A percentile compares a stretch with the other conserved stretches of the same genome.
phyloP scores from a whole-genome alignment of 2,888 invertebrate species.

The Agrotis clavis region DNA sequence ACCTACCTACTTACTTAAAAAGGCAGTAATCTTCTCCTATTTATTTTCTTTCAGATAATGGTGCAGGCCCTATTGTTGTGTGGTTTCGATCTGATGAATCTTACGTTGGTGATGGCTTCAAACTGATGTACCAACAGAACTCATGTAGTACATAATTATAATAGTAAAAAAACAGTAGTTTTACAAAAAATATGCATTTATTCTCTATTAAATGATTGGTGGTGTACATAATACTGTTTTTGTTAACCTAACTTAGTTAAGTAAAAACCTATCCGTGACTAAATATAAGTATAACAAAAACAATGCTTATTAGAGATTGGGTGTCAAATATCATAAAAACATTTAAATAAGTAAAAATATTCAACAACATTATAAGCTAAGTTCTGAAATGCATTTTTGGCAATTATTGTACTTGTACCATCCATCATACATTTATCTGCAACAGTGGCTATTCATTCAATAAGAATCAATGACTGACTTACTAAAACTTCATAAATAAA shows the following conservation, averaged over 20 bases:
- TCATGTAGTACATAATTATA: slow-evolving; percentile 82
- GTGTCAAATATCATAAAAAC: neutral
- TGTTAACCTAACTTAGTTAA: slow-evolving; percentile 8
- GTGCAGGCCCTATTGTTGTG: slow-evolving; percentile 93
- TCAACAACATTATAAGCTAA: neutral
- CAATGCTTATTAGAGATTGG: too few relatives aligned
- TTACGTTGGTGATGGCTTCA: slow-evolving; percentile 93
- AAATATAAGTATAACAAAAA: neutral
- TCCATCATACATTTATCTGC: slow-evolving; percentile 7
- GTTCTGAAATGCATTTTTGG: neutral
- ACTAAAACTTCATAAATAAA: neutral
- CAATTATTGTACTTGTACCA: slow-evolving; percentile 1
- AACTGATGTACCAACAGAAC: slow-evolving; percentile 93
- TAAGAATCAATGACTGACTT: neutral
- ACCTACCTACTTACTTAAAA: neutral
- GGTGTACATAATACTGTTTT: slow-evolving; percentile 17
- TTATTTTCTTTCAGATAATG: slow-evolving; percentile 88
- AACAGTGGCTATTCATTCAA: slow-evolving; percentile 5
- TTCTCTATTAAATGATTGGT: slow-evolving; percentile 13
- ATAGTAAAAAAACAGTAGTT: slow-evolving; percentile 8
- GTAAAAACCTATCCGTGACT: neutral
- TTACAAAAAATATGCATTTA: slow-evolving; percentile 34
- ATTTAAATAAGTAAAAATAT: neutral
- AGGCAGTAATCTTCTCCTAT: neutral
- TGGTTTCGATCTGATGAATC: slow-evolving; percentile 93